Percentiles rank a stretch among this genome's conserved stretches.
These are phyloP conservation scores for Sarcophilus harrisii DNA, from an alignment of 2,797 vertebrate species.

Conservation along the genomic window DNA sequence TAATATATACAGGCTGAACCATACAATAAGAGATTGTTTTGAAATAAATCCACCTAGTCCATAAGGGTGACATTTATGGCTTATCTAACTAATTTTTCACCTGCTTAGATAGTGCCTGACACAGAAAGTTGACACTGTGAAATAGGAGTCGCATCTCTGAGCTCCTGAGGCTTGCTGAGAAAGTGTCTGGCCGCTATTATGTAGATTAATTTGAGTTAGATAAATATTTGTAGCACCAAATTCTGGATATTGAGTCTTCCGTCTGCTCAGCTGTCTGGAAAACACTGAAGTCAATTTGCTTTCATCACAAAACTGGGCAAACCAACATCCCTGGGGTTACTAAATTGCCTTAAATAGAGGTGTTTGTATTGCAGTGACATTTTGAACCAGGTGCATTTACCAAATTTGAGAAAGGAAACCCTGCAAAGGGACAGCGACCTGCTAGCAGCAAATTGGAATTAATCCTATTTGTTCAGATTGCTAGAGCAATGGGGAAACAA, in stretches of 20 bases:
- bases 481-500: background rate
- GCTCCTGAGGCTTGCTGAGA: slow-evolving; percentile 11
- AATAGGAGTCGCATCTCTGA: slow-evolving; percentile 53
- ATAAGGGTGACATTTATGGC: slow-evolving; percentile 66
- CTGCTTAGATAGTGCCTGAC: slow-evolving; percentile 57
- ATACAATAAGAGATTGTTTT: slow-evolving; percentile 42
- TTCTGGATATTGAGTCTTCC: slow-evolving; percentile 5
- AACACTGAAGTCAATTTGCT: slow-evolving; percentile 46
- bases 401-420: slow-evolving; percentile 29
- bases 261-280: slow-evolving; percentile 28
- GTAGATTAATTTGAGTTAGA: slow-evolving; percentile 52
- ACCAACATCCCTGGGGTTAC: background rate
- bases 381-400: slow-evolving; percentile 23
- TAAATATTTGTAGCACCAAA: slow-evolving; percentile 44
- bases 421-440: background rate
- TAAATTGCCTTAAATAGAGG: slow-evolving; percentile 36
- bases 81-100: slow-evolving; percentile 59
- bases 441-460: background rate
- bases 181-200: background rate
- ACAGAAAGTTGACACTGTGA: slow-evolving; percentile 62
- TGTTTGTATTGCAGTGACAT: background rate
- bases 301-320: slow-evolving; percentile 11
- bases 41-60: slow-evolving; percentile 60
- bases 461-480: slow-evolving; percentile 37
- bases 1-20: slow-evolving; percentile 12